A percentile compares a stretch with the other conserved stretches of the same genome.
Evolutionary conservation across 2,113 vertebrate genomes (phyloP).

Genomic region (Vombatus ursinus): DNA sequence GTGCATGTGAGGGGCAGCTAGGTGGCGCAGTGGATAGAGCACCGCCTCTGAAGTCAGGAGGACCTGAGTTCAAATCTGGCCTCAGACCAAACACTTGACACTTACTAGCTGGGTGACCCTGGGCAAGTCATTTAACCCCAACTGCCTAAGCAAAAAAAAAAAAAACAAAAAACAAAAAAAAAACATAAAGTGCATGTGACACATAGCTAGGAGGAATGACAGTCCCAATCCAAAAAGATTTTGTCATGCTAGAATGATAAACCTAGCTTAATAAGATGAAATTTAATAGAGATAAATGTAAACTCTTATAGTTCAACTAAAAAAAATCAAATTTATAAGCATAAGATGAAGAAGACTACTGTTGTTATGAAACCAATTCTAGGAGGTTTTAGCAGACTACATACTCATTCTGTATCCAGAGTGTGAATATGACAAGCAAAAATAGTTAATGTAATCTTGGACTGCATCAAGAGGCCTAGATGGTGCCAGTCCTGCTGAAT

Average conservation of each 20-base stretch:
- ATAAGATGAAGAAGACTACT: background rate
- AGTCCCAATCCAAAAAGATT: background rate
- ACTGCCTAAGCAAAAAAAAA: too few species aligned
- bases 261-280: background rate
- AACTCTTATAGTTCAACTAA: background rate
- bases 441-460: background rate
- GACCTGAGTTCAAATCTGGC: too few species aligned
- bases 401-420: background rate
- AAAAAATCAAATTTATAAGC: background rate
- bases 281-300: background rate
- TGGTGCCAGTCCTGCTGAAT: background rate
- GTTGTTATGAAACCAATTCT: background rate
- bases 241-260: background rate
- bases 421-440: background rate
- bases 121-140: too few species aligned
- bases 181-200: background rate
- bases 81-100: too few species aligned
- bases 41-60: too few species aligned
- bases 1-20: too few species aligned
- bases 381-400: background rate
- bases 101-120: too few species aligned
- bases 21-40: too few species aligned
- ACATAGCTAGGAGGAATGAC: background rate
- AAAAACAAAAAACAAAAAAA: too few species aligned
- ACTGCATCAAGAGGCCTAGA: background rate